phyloP scores from a whole-genome alignment of 2,113 vertebrate species.

The Colaptes auratus region DNA sequence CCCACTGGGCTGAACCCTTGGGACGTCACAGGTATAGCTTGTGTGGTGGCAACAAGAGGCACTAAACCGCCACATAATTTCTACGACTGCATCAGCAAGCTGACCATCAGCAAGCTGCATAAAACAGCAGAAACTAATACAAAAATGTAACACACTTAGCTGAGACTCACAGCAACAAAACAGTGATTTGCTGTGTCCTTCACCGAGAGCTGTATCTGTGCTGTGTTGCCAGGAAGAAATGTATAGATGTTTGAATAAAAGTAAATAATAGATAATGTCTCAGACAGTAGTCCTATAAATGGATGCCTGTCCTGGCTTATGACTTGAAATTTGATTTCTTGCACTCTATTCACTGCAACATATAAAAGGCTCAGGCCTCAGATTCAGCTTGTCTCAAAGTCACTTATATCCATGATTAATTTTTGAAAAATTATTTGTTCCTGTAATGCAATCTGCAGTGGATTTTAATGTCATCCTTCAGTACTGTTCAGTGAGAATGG shows the following conservation, averaged over 20 bases:
- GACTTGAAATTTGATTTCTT: slow-evolving; percentile 36
- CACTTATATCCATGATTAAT: background rate
- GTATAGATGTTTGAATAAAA: slow-evolving; percentile 23
- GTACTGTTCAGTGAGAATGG: background rate
- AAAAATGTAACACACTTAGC: background rate
- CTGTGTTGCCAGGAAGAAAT: slow-evolving; percentile 1
- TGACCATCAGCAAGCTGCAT: background rate
- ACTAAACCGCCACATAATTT: too few species aligned
- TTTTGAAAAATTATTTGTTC: background rate
- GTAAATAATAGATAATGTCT: slow-evolving; percentile 13
- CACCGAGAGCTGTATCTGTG: background rate
- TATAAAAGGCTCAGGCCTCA: background rate
- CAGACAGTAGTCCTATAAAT: background rate
- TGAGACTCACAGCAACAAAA: background rate
- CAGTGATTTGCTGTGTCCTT: background rate
- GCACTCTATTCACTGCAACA: background rate
- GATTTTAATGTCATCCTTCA: background rate
- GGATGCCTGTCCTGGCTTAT: slow-evolving; percentile 4
- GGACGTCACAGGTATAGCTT: too few species aligned
- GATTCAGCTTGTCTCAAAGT: background rate
- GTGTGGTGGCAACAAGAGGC: too few species aligned
- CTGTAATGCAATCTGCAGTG: background rate
- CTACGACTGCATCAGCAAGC: too few species aligned
- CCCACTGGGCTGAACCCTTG: too few species aligned
- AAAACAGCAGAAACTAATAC: background rate